Percentiles rank a stretch among this genome's conserved stretches.
phyloP scores from a whole-genome alignment of 2,888 invertebrate genomes.

The Hypercompe scribonia region DNA sequence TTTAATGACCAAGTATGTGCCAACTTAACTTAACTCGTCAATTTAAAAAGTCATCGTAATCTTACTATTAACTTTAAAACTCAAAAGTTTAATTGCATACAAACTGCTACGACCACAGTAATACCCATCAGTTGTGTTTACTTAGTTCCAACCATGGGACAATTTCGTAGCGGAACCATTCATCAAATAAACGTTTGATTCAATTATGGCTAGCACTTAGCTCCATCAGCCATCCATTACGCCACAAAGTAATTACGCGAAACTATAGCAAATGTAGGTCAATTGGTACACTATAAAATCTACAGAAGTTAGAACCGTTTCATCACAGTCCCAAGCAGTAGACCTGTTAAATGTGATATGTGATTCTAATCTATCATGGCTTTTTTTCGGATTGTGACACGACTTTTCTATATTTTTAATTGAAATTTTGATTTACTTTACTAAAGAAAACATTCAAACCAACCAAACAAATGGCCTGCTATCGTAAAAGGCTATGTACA shows the following conservation, averaged over 20 bases:
- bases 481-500: too few species aligned
- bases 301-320: neutral
- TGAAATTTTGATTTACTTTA: too few species aligned
- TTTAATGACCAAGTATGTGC: too few species aligned
- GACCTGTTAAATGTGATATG: too few species aligned
- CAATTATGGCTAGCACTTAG: constrained; percentile 3
- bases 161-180: neutral
- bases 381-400: too few species aligned
- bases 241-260: neutral
- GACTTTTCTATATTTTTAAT: too few species aligned
- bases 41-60: too few species aligned
- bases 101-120: neutral
- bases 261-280: neutral
- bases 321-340: neutral
- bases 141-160: neutral
- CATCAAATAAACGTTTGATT: constrained; percentile 4
- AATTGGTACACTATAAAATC: neutral
- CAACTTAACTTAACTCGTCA: neutral
- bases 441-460: too few species aligned
- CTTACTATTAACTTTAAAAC: neutral
- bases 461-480: too few species aligned
- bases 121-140: neutral
- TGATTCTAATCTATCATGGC: too few species aligned
- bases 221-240: neutral
- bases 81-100: neutral